Base-by-base conservation (phyloP, 2,888 invertebrate species). In the Neoscelio sp. region DNA sequence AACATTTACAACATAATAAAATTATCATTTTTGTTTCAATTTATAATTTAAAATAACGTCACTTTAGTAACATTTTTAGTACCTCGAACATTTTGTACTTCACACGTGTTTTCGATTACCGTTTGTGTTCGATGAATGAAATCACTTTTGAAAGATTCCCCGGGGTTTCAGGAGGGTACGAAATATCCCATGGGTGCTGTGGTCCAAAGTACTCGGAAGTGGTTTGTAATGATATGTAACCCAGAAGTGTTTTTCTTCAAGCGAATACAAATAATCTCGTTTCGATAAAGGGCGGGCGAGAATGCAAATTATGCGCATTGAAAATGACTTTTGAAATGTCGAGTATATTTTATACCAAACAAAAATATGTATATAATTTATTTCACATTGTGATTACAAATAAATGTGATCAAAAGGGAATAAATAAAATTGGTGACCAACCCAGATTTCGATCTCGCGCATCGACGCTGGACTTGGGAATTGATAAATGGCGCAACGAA, bases 1-100 rank as follows among this genome's bases (percentile, higher is more conserved):
- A 54, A 67, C 54, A 65, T 67, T 67, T 62, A 52, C 48, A 62
- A 60, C 64, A 56, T 73, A 73, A 64, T 64, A 54, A 28, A 56
- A 56, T 48, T 64, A 64, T 73, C 48, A 28, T 38, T 56, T n/a
- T 38, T 56, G 8, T 56, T 13, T 17, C 17, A 40, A 40, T 13
- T 40, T 40, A 12, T n/a, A n/a, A n/a, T n/a, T n/a, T n/a, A n/a
- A n/a, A n/a, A n/a, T n/a, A n/a, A n/a, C n/a, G n/a, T n/a, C n/a
- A n/a, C n/a, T n/a, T n/a, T n/a, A n/a, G n/a, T n/a, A n/a, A n/a
- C n/a, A n/a, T n/a, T n/a, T n/a, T n/a, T n/a, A n/a, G n/a, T n/a
- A n/a, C n/a, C n/a, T n/a, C n/a, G n/a, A n/a, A n/a, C n/a, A n/a
- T n/a, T n/a, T n/a, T n/a, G n/a, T n/a, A n/a, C n/a, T n/a, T n/a